Base-by-base conservation (phyloP, 2,888 invertebrate species). In the Ferrisia virgata region DNA sequence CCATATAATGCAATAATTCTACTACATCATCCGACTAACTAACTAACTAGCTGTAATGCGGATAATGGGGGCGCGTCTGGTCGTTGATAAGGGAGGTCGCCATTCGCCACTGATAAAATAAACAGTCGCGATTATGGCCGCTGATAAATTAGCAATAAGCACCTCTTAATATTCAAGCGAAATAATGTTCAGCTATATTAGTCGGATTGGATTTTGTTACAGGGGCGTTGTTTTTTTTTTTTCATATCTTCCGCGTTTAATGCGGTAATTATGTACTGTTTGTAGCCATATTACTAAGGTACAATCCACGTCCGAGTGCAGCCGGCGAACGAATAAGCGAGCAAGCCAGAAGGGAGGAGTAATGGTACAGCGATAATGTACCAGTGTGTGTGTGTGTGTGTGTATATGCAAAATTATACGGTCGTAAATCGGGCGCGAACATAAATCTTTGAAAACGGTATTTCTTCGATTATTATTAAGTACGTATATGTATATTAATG, bases 221-320 rank as follows among this genome's bases (percentile, higher is more conserved):
- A n/a, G n/a, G 72, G 47, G 72, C 72, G 72, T 72, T 36, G 72
- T 72, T 36, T n/a, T n/a, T n/a, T n/a, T n/a, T n/a, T n/a, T n/a
- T n/a, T n/a, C 33, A 72, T 72, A 72, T 72, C 72, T 72, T 72
- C 72, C 72, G 72, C 72, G 72, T 72, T 72, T 18, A 36, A n/a
- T 72, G 47, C 47, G 72, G 18, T 72, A 72, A 72, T 72, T 72
- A 72, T 18, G 47, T 47, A 40, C 18, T 43, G n/a, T 47, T 2
- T 4, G 40, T 40, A 40, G 11, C 11, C 40, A 2, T 40, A 40
- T 40, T 2, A 11, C 9, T 40, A 40, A 11, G 13, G 6, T 40
- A 40, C 40, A 11, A 40, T 5, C 11, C 5, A 40, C 18, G 47
- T 18, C 11, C 0, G 43, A 4, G 40, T 8, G 40, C 43, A n/a